phyloP scores from a whole-genome alignment of 2,797 vertebrate species.

The Propithecus perrieri region DNA sequence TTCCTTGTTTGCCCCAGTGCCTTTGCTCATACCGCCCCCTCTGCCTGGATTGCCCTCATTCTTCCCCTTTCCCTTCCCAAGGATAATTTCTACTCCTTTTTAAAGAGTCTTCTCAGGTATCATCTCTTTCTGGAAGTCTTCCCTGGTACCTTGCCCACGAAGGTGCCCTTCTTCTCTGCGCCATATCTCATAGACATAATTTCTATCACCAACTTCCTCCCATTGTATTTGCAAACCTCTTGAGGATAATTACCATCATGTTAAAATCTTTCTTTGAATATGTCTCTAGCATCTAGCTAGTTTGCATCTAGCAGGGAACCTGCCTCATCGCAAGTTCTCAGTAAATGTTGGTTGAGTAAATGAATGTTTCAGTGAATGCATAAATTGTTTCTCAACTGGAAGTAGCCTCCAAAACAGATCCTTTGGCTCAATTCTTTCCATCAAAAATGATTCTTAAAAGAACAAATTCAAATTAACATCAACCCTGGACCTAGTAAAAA shows the following conservation, averaged over 20 bases:
- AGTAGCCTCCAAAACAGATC: background rate
- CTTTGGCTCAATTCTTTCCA: background rate
- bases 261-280: background rate
- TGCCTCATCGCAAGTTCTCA: background rate
- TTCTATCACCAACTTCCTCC: background rate
- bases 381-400: background rate
- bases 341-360: background rate
- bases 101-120: background rate
- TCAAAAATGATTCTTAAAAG: constrained; percentile 36
- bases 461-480: background rate
- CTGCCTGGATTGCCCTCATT: background rate
- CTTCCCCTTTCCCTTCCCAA: background rate
- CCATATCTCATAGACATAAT: background rate
- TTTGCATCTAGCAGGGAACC: background rate
- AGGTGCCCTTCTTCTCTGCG: background rate
- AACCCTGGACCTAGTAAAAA: background rate
- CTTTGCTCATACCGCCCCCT: background rate
- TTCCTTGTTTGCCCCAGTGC: background rate
- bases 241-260: background rate
- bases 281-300: background rate
- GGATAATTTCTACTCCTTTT: background rate
- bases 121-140: background rate
- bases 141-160: background rate
- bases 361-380: background rate
- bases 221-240: background rate